phyloP scores from a whole-genome alignment of 2,797 vertebrate genomes.

The Balearica regulorum region DNA sequence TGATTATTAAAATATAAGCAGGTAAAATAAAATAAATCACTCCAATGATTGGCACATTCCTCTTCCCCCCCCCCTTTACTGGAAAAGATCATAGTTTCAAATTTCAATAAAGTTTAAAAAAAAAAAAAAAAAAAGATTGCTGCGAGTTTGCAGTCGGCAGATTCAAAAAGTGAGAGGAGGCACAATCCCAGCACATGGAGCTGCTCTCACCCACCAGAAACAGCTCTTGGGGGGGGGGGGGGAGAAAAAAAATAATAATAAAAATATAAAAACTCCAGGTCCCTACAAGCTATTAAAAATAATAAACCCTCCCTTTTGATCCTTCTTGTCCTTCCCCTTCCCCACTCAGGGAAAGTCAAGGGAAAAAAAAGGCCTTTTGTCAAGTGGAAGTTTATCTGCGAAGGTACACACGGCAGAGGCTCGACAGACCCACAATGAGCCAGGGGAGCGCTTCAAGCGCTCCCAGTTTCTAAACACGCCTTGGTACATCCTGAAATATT shows the following conservation, averaged over 20 bases:
- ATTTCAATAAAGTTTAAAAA: constrained; percentile 53
- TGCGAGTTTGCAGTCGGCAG: constrained; percentile 53
- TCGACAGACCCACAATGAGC: constrained; percentile 38
- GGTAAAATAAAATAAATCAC: constrained; percentile 65
- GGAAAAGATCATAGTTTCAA: constrained; percentile 43
- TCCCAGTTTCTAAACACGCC: constrained; percentile 51
- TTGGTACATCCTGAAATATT: constrained; percentile 59
- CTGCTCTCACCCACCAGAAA: constrained; percentile 38
- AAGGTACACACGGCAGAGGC: constrained; percentile 37
- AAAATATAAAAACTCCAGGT: not conserved
- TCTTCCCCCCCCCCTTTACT: not conserved
- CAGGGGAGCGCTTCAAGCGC: constrained; percentile 45
- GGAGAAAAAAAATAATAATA: rapidly evolving
- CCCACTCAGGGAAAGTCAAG: not conserved
- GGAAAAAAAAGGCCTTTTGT: constrained; percentile 46
- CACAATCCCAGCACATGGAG: constrained; percentile 39
- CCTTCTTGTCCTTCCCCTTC: constrained; percentile 7
- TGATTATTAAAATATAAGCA: constrained; percentile 38
- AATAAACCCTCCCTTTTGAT: constrained; percentile 18
- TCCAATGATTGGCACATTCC: constrained; percentile 40
- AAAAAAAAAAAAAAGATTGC: constrained; percentile 2
- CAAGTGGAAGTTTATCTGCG: constrained; percentile 63
- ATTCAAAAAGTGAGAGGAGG: constrained; percentile 43
- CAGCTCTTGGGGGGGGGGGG: not conserved
- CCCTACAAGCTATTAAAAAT: constrained; percentile 18